phyloP scores from a whole-genome alignment of 64 coral and sea anemone genomes.

The Trachythela sp. region DNA sequence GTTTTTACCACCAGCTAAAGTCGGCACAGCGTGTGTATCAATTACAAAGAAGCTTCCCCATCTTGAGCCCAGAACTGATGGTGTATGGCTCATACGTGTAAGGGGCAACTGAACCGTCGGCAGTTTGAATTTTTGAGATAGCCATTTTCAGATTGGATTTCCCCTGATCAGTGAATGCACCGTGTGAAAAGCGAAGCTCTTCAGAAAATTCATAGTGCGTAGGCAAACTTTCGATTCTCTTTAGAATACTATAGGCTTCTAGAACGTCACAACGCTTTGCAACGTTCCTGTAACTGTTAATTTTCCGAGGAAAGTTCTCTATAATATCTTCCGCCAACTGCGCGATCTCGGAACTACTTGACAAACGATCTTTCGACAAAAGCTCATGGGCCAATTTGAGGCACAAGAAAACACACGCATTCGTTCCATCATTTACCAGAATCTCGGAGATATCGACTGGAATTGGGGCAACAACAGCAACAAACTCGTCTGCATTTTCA shows the following conservation, averaged over 20 bases:
- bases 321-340: neutral
- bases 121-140: neutral
- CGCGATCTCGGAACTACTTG: neutral
- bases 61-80: neutral
- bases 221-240: neutral
- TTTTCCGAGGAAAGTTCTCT: neutral
- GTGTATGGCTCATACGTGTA: neutral
- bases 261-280: neutral
- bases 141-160: neutral
- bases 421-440: constrained; percentile 50
- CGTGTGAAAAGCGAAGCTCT: neutral
- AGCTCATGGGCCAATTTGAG: neutral
- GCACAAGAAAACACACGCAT: constrained; percentile 52
- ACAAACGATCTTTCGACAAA: neutral
- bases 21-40: neutral
- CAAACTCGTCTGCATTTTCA: neutral
- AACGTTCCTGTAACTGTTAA: neutral
- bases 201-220: neutral
- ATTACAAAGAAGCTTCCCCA: neutral
- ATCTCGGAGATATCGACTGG: neutral
- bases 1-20: neutral
- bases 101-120: neutral
- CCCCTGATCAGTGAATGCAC: neutral
- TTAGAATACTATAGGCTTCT: neutral
- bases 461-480: neutral